Evolutionary conservation across 2,113 vertebrate genomes (phyloP).

Genomic region (Sinocyclocheilus anshuiensis): DNA sequence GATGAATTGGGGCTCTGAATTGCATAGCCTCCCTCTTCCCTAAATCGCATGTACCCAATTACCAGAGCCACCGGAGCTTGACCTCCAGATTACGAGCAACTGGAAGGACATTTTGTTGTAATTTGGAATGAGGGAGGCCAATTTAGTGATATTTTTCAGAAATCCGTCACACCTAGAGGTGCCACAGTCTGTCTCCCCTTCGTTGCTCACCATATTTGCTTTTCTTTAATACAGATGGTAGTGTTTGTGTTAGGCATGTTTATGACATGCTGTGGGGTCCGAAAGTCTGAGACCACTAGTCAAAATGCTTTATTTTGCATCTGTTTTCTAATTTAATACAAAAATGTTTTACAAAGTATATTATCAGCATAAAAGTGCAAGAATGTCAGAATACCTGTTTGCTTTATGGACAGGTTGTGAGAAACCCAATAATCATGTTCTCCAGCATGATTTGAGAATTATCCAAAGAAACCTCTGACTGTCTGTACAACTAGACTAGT

Average conservation of each 20-base stretch:
- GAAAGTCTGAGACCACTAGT: neutral
- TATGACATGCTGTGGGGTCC: neutral
- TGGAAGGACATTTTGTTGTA: slow-evolving; percentile 32
- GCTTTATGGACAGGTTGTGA: neutral
- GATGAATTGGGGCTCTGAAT: slow-evolving; percentile 21
- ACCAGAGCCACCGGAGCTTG: slow-evolving; percentile 45
- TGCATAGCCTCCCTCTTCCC: slow-evolving; percentile 23
- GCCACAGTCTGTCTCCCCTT: neutral
- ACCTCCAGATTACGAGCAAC: slow-evolving; percentile 41
- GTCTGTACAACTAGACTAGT: neutral
- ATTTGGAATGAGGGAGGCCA: slow-evolving; percentile 28
- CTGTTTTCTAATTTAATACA: neutral
- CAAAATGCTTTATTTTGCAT: neutral
- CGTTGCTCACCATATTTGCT: neutral
- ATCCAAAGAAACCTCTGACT: neutral
- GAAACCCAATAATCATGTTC: neutral
- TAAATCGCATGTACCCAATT: slow-evolving; percentile 49
- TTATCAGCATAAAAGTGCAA: neutral
- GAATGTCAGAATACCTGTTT: neutral
- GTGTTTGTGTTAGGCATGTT: neutral
- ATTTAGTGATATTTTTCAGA: slow-evolving; percentile 36
- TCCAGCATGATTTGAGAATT: neutral
- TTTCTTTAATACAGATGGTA: neutral
- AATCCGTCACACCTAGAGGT: neutral
- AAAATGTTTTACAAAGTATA: neutral